Conservation (phyloP, 2,797 vertebrate species). For the Xenentodon cancila region DNA sequence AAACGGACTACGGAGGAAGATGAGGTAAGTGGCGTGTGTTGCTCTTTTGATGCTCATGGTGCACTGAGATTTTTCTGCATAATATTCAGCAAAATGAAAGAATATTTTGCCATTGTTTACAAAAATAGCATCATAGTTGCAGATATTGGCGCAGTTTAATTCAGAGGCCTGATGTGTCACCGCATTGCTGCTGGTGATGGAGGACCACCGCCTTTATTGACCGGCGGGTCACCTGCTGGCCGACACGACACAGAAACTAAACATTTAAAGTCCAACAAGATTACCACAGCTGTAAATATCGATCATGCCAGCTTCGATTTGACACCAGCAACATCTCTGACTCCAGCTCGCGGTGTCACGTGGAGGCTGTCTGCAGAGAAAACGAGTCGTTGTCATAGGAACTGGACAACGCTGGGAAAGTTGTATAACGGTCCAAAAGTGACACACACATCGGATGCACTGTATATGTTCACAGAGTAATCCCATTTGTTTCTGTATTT, state of each 20-base stretch:
- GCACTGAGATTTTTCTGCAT: too few relatives aligned
- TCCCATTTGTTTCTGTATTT: too few relatives aligned
- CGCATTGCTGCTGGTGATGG: slow-evolving; percentile 22
- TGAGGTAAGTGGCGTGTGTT: slow-evolving; percentile 78
- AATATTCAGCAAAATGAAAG: too few relatives aligned
- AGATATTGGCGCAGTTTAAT: slow-evolving; percentile 7
- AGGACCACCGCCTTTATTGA: neutral
- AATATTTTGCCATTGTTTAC: too few relatives aligned
- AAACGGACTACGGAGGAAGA: slow-evolving; percentile 58
- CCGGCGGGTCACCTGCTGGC: too few relatives aligned
- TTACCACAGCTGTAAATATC: neutral
- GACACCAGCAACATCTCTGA: slow-evolving; percentile 18
- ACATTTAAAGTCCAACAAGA: neutral
- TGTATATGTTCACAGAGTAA: too few relatives aligned
- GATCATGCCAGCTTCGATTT: neutral
- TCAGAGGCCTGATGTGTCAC: slow-evolving; percentile 14
- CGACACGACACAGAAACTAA: neutral
- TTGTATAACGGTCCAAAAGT: too few relatives aligned
- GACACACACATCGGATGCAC: too few relatives aligned
- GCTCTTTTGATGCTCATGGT: too few relatives aligned
- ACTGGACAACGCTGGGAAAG: too few relatives aligned
- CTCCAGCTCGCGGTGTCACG: slow-evolving; percentile 57
- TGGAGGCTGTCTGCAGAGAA: slow-evolving; percentile 59
- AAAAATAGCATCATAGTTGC: too few relatives aligned
- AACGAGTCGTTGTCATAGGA: slow-evolving; percentile 68